Conservation (phyloP, 1,140 invertebrate species). For the Hesperophylax magnus region DNA sequence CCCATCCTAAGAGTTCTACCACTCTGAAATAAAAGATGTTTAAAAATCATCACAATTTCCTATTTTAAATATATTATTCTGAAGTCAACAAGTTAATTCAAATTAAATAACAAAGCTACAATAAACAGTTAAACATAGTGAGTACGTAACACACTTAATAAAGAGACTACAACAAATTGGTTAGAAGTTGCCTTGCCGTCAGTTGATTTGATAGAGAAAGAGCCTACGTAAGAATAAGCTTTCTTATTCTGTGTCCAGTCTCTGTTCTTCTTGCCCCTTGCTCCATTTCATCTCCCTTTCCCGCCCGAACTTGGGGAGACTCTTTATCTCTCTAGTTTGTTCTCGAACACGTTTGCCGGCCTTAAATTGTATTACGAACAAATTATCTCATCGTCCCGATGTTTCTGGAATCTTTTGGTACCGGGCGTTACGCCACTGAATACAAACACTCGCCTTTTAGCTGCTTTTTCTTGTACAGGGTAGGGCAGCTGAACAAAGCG, state of each 20-base stretch:
- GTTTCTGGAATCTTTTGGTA: constrained; percentile 54
- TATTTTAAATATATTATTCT: no score
- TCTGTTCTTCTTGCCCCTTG: neutral
- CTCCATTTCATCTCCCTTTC: neutral
- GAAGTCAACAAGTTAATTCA: no score
- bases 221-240: constrained; percentile 30
- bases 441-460: neutral
- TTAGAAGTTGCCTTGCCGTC: constrained; percentile 20
- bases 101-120: no score
- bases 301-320: neutral
- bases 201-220: constrained; percentile 49
- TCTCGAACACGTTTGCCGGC: constrained; percentile 57
- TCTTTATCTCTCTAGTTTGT: constrained; percentile 57
- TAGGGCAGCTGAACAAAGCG: no score
- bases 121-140: no score
- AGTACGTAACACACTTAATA: neutral
- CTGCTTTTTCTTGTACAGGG: no score
- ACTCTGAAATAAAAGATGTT: no score
- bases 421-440: constrained; percentile 26
- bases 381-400: constrained; percentile 56
- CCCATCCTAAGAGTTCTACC: no score
- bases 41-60: no score
- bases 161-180: constrained; percentile 21
- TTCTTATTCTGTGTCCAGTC: constrained; percentile 30
- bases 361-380: constrained; percentile 59